These are phyloP conservation scores for Oriolus oriolus DNA, from an alignment of 2,113 vertebrate species.

Conservation along the genomic window DNA sequence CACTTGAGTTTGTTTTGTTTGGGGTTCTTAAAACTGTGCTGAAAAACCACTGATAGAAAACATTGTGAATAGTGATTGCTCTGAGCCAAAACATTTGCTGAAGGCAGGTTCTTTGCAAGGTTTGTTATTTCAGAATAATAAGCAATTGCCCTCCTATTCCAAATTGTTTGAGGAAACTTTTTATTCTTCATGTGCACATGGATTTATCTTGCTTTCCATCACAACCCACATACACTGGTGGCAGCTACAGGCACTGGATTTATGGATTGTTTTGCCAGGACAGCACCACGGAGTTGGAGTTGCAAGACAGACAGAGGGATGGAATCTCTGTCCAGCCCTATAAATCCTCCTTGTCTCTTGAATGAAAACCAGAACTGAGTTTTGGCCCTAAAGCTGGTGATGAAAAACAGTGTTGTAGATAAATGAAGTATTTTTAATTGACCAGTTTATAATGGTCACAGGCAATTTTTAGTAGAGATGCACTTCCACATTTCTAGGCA, in stretches of 20 bases:
- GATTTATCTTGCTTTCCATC: neutral
- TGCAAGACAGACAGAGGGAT: neutral
- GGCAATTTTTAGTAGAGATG: neutral
- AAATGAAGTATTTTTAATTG: neutral
- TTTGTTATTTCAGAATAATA: neutral
- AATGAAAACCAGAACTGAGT: neutral
- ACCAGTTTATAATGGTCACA: neutral
- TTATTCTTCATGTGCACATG: neutral
- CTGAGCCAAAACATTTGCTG: neutral
- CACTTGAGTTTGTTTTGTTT: neutral
- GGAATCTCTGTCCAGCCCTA: neutral
- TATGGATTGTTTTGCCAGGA: neutral
- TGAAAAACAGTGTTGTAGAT: neutral
- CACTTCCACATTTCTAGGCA: neutral
- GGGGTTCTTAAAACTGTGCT: neutral
- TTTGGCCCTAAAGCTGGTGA: neutral
- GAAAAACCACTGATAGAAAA: neutral
- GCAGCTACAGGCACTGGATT: neutral
- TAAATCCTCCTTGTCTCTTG: neutral
- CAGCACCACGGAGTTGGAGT: neutral
- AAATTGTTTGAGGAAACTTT: neutral
- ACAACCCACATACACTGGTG: neutral
- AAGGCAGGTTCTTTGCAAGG: neutral
- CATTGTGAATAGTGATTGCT: neutral
- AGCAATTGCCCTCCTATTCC: neutral